phyloP scores from a whole-genome alignment of 2,888 invertebrate genomes.

The Idaea aversata region DNA sequence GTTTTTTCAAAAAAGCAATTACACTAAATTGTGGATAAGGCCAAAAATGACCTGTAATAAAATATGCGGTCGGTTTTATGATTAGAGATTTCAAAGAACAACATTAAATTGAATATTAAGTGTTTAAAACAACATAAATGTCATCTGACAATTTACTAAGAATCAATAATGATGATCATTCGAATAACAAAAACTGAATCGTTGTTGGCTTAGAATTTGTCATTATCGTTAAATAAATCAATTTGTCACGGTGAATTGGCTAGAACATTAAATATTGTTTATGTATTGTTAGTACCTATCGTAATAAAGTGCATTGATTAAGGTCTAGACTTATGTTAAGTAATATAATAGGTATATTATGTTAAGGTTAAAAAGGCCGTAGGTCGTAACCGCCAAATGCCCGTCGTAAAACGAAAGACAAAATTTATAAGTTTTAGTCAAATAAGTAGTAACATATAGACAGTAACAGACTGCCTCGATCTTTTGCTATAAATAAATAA shows the following conservation, averaged over 20 bases:
- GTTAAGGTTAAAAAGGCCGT: no score
- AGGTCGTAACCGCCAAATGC: no score
- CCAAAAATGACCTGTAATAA: neutral
- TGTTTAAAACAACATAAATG: neutral
- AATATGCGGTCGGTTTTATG: neutral
- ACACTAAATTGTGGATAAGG: no score
- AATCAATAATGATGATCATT: slow-evolving; percentile 21
- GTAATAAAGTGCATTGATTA: neutral
- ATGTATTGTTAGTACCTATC: neutral
- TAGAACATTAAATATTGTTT: slow-evolving; percentile 5
- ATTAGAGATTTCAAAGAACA: neutral
- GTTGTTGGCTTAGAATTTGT: neutral
- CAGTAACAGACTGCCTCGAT: no score
- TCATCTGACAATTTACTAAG: slow-evolving; percentile 18
- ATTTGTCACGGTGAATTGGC: slow-evolving; percentile 24
- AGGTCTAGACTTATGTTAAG: neutral
- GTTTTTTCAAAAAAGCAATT: no score
- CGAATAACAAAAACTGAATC: slow-evolving; percentile 14
- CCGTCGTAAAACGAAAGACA: no score
- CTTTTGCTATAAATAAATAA: no score
- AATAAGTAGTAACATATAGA: no score
- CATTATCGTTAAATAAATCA: slow-evolving; percentile 37
- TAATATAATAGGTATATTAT: neutral
- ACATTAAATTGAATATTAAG: neutral
- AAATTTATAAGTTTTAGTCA: no score